Base-by-base conservation (phyloP, 2,888 invertebrate genomes). In the Tethea ocularis region DNA sequence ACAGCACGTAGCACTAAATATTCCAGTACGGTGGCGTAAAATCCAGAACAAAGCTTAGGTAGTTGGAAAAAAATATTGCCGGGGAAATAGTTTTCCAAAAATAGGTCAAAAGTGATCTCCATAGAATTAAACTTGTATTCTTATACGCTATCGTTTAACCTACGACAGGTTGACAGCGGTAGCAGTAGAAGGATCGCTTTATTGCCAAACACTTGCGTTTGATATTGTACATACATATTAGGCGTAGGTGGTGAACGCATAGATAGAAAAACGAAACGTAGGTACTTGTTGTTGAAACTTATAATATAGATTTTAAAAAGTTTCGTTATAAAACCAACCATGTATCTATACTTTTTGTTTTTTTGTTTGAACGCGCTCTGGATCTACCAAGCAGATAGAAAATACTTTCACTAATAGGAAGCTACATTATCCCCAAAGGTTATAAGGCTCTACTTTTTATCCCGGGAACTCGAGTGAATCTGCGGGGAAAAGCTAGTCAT, bases 101-200 rank as follows among this genome's bases (percentile, higher is more conserved):
- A 46, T 20, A 20, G 15, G 20, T 2, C 7, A 46, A 46, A 46
- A 7, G 8, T 10, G 17, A n/a, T 2, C 17, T 46, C 46, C 8
- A 46, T 46, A 20, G 46, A 20, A 20, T 17, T 7, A 46, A 20
- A 20, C 20, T 20, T 46, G 33, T 54, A 7, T 54, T 54, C 29
- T 59, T 61, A n/a, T n/a, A n/a, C n/a, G 57, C 59, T 62, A 62
- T 67, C 67, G 67, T 67, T 68, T 59, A 57, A 66, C 59, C 63
- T 61, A 67, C 67, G 68, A 68, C 70, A 68, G 68, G 63, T 64
- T 67, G 70, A 70, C 67, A 68, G 58, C 61, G 56, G 22, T 36
- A 54, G 63, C 56, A 57, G 55, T 51, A 58, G 58, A 54, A 60
- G 60, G 61, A 61, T 66, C 64, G 60, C 59, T 63, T 63, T 66